A percentile compares a stretch with the other conserved stretches of the same genome.
phyloP scores from a whole-genome alignment of 2,888 invertebrate genomes.

The Masnerella sp. region DNA sequence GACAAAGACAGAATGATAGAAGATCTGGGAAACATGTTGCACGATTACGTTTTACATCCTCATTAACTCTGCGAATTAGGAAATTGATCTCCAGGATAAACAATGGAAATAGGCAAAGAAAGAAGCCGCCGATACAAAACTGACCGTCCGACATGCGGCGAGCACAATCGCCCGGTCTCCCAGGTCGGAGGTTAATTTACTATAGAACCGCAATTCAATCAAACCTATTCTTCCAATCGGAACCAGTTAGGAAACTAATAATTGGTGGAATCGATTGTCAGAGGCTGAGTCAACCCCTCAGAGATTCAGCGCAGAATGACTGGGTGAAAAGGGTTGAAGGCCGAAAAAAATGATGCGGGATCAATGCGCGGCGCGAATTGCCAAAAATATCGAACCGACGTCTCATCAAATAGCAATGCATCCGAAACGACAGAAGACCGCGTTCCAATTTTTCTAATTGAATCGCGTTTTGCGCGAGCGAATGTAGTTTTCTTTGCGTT shows the following conservation, averaged over 20 bases:
- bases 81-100: constrained; percentile 33
- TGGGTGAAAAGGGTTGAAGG: constrained; percentile 45
- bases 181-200: constrained; percentile 67
- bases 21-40: no score
- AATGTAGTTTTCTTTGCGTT: constrained; percentile 32
- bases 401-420: constrained; percentile 17
- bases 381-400: constrained; percentile 4
- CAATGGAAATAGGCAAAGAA: constrained; percentile 14
- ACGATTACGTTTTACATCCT: constrained; percentile 22
- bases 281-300: constrained; percentile 57
- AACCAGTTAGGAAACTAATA: constrained; percentile 74
- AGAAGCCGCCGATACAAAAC: constrained; percentile 44
- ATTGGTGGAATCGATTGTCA: constrained; percentile 72
- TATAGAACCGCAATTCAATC: constrained; percentile 71
- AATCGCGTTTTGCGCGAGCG: constrained; percentile 17
- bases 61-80: constrained; percentile 4
- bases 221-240: constrained; percentile 72
- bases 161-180: constrained; percentile 61
- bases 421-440: constrained; percentile 6
- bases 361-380: constrained; percentile 31
- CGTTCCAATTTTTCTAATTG: constrained; percentile 22
- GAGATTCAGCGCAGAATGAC: constrained; percentile 48
- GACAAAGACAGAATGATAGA: no score
- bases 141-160: constrained; percentile 62
- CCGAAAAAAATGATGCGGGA: constrained; percentile 31